A percentile compares a stretch with the other conserved stretches of the same genome.
These are phyloP conservation scores for Acrocyrtus sp. DNA, from an alignment of 2,888 invertebrate species.

Conservation along the genomic window DNA sequence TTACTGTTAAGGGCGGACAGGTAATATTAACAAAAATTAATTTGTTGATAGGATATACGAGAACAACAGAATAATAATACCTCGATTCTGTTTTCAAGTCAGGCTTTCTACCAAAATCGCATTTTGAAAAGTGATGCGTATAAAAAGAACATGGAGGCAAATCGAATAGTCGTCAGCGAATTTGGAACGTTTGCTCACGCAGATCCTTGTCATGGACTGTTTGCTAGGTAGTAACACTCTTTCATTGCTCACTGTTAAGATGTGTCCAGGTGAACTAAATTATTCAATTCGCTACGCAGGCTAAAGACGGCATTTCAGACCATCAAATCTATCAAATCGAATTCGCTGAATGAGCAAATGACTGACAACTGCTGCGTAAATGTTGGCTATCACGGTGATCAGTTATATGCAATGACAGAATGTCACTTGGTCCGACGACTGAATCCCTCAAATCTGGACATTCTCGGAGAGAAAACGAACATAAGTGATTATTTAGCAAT, in stretches of 20 bases:
- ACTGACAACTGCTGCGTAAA: conserved; percentile 69
- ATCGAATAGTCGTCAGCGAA: conserved; percentile 67
- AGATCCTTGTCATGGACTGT: conserved; percentile 69
- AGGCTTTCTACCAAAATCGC: conserved; percentile 82
- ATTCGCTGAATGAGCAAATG: conserved; percentile 63
- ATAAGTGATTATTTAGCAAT: conserved; percentile 46
- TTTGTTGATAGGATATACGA: too few species aligned
- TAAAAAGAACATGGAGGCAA: conserved; percentile 68
- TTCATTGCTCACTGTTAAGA: not conserved
- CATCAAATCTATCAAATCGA: too few species aligned
- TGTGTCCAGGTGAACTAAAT: not conserved
- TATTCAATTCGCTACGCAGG: not conserved
- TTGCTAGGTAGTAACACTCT: conserved; percentile 64
- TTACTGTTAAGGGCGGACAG: conserved; percentile 66
- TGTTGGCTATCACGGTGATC: conserved; percentile 67
- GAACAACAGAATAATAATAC: not conserved
- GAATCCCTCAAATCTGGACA: conserved; percentile 67
- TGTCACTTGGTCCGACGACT: conserved; percentile 66
- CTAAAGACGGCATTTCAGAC: too few species aligned
- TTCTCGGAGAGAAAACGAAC: conserved; percentile 63
- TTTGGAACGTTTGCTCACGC: conserved; percentile 68
- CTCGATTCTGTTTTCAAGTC: conserved; percentile 45
- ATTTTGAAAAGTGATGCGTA: conserved; percentile 79
- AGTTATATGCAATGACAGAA: conserved; percentile 69
- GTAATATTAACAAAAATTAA: conserved; percentile 63